phyloP scores from a whole-genome alignment of 2,888 invertebrate species.

The Eilema depressum region DNA sequence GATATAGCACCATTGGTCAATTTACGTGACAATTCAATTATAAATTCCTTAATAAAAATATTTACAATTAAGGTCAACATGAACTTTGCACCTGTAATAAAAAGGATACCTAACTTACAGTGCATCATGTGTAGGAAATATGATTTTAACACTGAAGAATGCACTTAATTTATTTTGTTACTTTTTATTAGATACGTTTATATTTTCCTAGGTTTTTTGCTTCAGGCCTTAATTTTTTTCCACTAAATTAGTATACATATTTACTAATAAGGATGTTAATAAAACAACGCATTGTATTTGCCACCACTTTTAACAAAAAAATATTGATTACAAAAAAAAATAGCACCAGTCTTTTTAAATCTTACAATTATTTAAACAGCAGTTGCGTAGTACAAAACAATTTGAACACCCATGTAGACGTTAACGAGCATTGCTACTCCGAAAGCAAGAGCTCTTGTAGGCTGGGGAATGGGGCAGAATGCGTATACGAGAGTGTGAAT shows the following conservation, averaged over 20 bases:
- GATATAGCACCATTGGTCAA: no score
- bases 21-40: no score
- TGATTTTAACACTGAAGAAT: neutral
- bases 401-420: conserved; percentile 74
- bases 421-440: conserved; percentile 62
- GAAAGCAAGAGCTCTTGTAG: conserved; percentile 72
- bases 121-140: neutral
- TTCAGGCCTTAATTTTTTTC: neutral
- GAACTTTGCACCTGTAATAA: neutral
- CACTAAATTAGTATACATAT: neutral
- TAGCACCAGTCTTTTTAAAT: neutral
- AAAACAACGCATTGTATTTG: neutral
- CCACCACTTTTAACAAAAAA: neutral
- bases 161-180: neutral
- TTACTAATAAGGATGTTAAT: neutral
- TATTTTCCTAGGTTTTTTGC: neutral
- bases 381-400: conserved; percentile 62
- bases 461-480: conserved; percentile 88
- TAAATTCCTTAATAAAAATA: no score
- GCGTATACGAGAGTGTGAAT: conserved; percentile 90
- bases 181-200: neutral
- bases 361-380: conserved; percentile 28
- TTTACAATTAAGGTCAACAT: neutral
- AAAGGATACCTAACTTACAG: neutral
- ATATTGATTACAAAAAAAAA: conserved; percentile 9